Percentiles rank a stretch among this genome's conserved stretches.
Conservation (phyloP, 2,797 vertebrate species). For the Aphelocoma californica region DNA sequence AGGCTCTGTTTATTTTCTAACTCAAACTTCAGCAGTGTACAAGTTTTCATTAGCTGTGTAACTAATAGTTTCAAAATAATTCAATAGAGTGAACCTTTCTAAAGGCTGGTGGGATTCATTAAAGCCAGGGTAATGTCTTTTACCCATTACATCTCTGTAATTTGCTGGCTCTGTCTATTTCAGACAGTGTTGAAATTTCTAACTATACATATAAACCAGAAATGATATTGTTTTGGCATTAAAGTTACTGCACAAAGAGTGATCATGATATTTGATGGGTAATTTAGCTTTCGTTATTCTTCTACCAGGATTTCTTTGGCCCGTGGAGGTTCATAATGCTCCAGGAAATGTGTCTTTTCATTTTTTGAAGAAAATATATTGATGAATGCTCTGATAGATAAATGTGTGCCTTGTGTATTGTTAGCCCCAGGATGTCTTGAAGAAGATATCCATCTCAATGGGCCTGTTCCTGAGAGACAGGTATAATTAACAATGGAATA, state of each 20-base stretch:
- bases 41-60: not conserved
- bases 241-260: slow-evolving; percentile 11
- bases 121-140: not conserved
- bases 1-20: not conserved
- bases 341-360: slow-evolving; percentile 5
- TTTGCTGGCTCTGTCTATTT: not conserved
- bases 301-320: slow-evolving; percentile 26
- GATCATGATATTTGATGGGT: slow-evolving; percentile 26
- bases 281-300: slow-evolving; percentile 43
- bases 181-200: not conserved
- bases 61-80: slow-evolving; percentile 27
- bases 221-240: slow-evolving; percentile 52
- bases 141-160: not conserved
- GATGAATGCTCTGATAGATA: not conserved
- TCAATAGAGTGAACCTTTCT: slow-evolving; percentile 20
- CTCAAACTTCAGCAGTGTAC: not conserved
- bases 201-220: not conserved
- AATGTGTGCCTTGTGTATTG: not conserved
- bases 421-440: not conserved
- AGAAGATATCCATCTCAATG: not conserved
- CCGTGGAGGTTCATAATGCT: not conserved
- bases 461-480: not conserved
- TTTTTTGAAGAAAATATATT: slow-evolving; percentile 49
- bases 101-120: slow-evolving; percentile 42
- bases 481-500: not conserved